phyloP scores from a whole-genome alignment of 2,113 vertebrate species.

The Gambusia holbrooki region DNA sequence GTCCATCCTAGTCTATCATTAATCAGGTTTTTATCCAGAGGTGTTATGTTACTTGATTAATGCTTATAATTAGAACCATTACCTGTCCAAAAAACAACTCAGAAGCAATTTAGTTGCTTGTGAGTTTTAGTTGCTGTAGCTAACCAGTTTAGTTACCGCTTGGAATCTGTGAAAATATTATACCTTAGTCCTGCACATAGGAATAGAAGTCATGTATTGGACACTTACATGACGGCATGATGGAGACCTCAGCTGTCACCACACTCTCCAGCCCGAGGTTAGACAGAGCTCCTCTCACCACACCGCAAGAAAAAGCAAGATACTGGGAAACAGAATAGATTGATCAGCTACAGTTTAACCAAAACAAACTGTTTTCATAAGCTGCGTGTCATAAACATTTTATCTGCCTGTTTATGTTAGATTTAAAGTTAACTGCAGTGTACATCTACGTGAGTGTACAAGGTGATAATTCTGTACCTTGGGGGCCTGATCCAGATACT shows the following conservation, averaged over 20 bases:
- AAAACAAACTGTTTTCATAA: background rate
- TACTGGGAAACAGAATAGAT: slow-evolving; percentile 71
- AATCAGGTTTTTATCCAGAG: too few species aligned
- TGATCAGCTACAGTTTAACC: background rate
- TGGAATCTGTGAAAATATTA: background rate
- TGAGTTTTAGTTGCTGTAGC: background rate
- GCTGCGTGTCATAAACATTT: background rate
- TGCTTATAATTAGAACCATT: too few species aligned
- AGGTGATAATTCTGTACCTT: slow-evolving; percentile 73
- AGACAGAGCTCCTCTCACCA: slow-evolving; percentile 84
- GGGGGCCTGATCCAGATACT: slow-evolving; percentile 87
- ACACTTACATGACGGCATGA: slow-evolving; percentile 87
- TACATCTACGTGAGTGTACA: too few species aligned
- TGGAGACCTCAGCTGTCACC: slow-evolving; percentile 85
- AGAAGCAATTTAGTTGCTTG: background rate
- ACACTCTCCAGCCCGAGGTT: slow-evolving; percentile 84
- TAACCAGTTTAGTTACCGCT: background rate
- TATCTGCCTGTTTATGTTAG: background rate
- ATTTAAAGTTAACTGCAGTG: background rate
- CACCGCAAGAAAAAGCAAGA: slow-evolving; percentile 86
- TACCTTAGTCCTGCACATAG: background rate
- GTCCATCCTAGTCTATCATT: too few species aligned
- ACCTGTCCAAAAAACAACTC: background rate
- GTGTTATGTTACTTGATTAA: too few species aligned
- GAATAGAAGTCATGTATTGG: background rate